phyloP scores from a whole-genome alignment of 2,888 invertebrate genomes.

The Drosophila tripunctata region DNA sequence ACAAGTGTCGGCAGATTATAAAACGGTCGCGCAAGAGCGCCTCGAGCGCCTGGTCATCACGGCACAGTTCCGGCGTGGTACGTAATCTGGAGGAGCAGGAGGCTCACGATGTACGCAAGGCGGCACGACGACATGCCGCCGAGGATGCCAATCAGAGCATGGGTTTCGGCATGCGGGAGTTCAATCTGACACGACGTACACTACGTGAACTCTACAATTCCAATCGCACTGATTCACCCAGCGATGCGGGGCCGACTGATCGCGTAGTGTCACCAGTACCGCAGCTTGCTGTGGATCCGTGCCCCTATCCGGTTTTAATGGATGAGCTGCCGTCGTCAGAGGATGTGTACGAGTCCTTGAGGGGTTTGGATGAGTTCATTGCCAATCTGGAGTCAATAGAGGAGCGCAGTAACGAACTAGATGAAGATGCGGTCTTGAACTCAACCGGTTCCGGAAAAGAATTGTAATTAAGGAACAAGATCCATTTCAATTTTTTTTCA shows the following conservation, averaged over 20 bases:
- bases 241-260: neutral
- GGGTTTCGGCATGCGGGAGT: slow-evolving; percentile 80
- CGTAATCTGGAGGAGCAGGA: slow-evolving; percentile 50
- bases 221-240: neutral
- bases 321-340: too few relatives aligned
- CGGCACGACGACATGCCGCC: slow-evolving; percentile 48
- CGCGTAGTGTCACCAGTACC: neutral
- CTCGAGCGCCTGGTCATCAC: slow-evolving; percentile 74
- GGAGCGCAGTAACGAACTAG: neutral
- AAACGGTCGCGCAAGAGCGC: slow-evolving; percentile 72
- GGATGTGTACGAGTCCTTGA: slow-evolving; percentile 41
- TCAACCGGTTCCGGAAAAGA: too few relatives aligned
- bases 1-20: slow-evolving; percentile 85
- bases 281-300: neutral
- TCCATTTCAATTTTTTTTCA: too few relatives aligned
- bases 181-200: slow-evolving; percentile 81
- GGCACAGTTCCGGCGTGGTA: slow-evolving; percentile 53
- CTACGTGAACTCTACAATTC: slow-evolving; percentile 78
- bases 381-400: slow-evolving; percentile 22
- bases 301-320: too few relatives aligned
- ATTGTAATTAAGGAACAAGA: too few relatives aligned
- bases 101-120: slow-evolving; percentile 61
- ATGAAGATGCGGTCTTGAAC: neutral
- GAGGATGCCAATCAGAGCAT: slow-evolving; percentile 57
- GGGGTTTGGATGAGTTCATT: slow-evolving; percentile 63